Evolutionary conservation across 2,113 vertebrate species (phyloP), one percentile per base, ranked within the genome.

Genomic region (Isichthys henryi): DNA sequence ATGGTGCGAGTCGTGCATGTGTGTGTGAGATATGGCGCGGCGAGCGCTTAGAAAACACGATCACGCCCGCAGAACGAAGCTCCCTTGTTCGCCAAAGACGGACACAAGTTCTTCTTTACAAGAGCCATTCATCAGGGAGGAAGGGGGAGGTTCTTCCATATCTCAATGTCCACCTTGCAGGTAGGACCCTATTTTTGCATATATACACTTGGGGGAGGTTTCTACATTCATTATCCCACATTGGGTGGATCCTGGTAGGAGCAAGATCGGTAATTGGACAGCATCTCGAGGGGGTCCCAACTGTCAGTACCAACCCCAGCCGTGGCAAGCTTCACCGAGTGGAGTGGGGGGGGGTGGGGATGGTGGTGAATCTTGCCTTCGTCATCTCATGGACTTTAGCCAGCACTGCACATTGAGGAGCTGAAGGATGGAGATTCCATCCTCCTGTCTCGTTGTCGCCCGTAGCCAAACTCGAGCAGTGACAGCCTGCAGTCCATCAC

Each of bases 51-150:
- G 10, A 21, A 46, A 43, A 53, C 6, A 9, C 2, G 31, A 17
- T 88, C 15, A 84, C 15, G 11, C 88, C n/a, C 48, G 4, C 95
- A 99, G 98, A 98, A 99, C 0, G 98, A 99, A 94, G 95, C 97
- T 0, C 98, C 98, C 0, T 90, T 99, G 23, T 99, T 99, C 91
- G 99, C 98, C 93, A 96, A 93, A 90, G 97, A 99, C 0, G 97
- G 98, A 52, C 94, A 96, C 45, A 98, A 95, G 95, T 97, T 99
- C 91, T 99, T 99, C 95, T 98, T 99, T 23, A 97, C 98, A 84
- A 94, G 98, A 89, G 98, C 98, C 0, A 97, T 98, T 91, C 97
- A 97, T 3, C 98, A 99, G 92, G 98, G 98, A 0, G 98, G 98
- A 0, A 95, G 97, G 0, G 98, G 98, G 0, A 98, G 98, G 70